Percentiles rank a stretch among this genome's conserved stretches.
These are phyloP conservation scores for Nomada ferruginata DNA, from an alignment of 2,888 invertebrate genomes.

Conservation along the genomic window DNA sequence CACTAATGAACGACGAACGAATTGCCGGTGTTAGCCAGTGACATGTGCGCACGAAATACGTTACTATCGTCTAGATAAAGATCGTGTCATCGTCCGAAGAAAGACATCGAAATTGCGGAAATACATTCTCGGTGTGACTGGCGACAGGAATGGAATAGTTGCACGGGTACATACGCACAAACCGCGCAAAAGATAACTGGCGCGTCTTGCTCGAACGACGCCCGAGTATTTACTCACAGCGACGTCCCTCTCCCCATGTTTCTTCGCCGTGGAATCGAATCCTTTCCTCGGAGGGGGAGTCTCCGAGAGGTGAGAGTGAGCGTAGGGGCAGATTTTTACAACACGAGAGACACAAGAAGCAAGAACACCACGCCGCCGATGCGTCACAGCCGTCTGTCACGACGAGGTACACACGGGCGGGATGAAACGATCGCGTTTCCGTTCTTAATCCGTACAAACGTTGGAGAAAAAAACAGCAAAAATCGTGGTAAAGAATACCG, in stretches of 20 bases:
- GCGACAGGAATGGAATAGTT: not conserved
- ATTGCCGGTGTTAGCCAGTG: slow-evolving; percentile 9
- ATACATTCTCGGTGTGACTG: slow-evolving; percentile 12
- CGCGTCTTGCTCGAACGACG: slow-evolving; percentile 47
- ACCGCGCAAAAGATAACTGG: slow-evolving; percentile 33
- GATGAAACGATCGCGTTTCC: slow-evolving; percentile 34
- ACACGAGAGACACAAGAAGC: slow-evolving; percentile 51
- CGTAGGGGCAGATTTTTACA: slow-evolving; percentile 61
- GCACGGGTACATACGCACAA: slow-evolving; percentile 7
- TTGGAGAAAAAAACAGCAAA: not conserved
- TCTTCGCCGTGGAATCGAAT: slow-evolving; percentile 64
- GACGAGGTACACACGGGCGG: slow-evolving; percentile 40
- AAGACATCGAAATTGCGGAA: not conserved
- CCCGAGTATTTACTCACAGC: slow-evolving; percentile 76
- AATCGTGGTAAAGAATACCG: slow-evolving; percentile 1
- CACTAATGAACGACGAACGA: slow-evolving; percentile 2
- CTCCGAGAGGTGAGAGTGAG: slow-evolving; percentile 55
- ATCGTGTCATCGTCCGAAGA: not conserved
- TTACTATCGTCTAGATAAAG: slow-evolving; percentile 22
- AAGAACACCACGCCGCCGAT: slow-evolving; percentile 53
- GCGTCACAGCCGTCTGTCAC: slow-evolving; percentile 61
- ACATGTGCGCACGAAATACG: slow-evolving; percentile 30
- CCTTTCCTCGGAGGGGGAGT: slow-evolving; percentile 67
- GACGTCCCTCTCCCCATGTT: slow-evolving; percentile 78
- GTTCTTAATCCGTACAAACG: slow-evolving; percentile 12